These are phyloP conservation scores for Rhinella marina DNA, from an alignment of 2,797 vertebrate species.

Conservation along the genomic window DNA sequence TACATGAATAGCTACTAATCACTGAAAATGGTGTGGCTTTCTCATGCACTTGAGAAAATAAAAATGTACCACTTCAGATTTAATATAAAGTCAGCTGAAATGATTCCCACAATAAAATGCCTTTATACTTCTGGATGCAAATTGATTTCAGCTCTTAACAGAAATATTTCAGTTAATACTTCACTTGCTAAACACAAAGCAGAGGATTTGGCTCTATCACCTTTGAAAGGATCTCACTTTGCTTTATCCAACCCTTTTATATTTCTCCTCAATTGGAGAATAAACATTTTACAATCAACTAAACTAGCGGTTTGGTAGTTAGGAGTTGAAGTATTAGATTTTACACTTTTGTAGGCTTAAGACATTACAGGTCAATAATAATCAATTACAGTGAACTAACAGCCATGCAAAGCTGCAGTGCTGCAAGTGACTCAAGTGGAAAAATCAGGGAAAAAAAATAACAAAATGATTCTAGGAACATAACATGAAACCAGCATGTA, in stretches of 20 bases:
- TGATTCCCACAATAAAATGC: slow-evolving; percentile 1
- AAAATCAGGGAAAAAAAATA: background rate
- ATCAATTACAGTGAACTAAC: slow-evolving; percentile 1
- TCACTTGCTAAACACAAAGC: slow-evolving; percentile 26
- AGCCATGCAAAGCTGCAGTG: background rate
- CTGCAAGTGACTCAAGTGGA: background rate
- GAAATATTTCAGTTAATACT: slow-evolving; percentile 17
- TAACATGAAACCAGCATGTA: background rate
- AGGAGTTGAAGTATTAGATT: slow-evolving; percentile 19
- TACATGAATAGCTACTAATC: slow-evolving; percentile 13
- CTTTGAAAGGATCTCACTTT: slow-evolving; percentile 12
- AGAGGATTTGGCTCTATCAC: background rate
- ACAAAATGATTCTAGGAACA: background rate
- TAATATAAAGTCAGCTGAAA: slow-evolving; percentile 25
- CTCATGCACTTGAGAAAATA: background rate
- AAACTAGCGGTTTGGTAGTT: background rate
- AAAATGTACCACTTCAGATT: background rate
- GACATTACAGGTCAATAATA: slow-evolving; percentile 7
- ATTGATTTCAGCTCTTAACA: slow-evolving; percentile 3
- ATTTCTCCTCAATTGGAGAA: background rate
- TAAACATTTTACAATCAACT: background rate
- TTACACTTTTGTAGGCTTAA: background rate
- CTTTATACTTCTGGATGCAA: slow-evolving; percentile 22
- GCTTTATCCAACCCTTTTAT: background rate
- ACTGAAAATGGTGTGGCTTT: background rate